Evolutionary conservation across 2,888 invertebrate species (phyloP), one percentile per base, ranked within the genome.

Genomic region (Agrotis ipsilon): DNA sequence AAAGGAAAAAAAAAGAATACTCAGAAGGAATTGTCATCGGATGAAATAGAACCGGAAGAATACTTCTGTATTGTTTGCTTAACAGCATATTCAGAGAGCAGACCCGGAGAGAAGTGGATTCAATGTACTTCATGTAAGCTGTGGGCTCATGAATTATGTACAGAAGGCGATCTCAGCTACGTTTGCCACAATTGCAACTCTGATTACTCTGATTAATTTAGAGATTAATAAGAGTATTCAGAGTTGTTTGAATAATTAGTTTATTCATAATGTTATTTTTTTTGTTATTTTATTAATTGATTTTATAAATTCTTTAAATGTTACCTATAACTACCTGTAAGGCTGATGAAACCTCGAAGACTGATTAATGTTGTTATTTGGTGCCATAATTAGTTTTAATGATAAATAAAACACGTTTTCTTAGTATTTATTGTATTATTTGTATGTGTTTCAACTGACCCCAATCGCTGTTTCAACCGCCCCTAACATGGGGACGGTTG

Each of bases 1-100:
- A 27, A 27, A 49, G 19, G 49, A n/a, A 49, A 49, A 49, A 49
- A 49, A 49, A 49, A 49, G 19, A 49, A 49, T 49, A 49, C 49
- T 49, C 49, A 49, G 49, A 7, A 49, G 49, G 49, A 49, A 3
- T 49, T 49, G 9, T 49, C 49, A 49, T 49, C 27, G 27, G 27
- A 27, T 27, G 27, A 27, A 27, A 27, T 18, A 16, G 5, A 18
- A 46, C 16, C 14, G 49, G 49, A 21, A 51, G 19, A 51, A 51
- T 51, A 11, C 21, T 51, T 11, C 19, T 51, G 49, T 19, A 51
- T 51, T 21, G 49, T 51, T 51, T 51, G 49, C 19, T 51, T 11
- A 19, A 11, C 49, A 51, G 19, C 49, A 9, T 21, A 51, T 51
- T 13, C 49, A 27, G 27, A 27, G 27, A 27, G 27, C 27, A 27